Evolutionary conservation across 2,797 vertebrate genomes (phyloP), one percentile per base, ranked within the genome.

Genomic region (Lithobates sylvaticus): DNA sequence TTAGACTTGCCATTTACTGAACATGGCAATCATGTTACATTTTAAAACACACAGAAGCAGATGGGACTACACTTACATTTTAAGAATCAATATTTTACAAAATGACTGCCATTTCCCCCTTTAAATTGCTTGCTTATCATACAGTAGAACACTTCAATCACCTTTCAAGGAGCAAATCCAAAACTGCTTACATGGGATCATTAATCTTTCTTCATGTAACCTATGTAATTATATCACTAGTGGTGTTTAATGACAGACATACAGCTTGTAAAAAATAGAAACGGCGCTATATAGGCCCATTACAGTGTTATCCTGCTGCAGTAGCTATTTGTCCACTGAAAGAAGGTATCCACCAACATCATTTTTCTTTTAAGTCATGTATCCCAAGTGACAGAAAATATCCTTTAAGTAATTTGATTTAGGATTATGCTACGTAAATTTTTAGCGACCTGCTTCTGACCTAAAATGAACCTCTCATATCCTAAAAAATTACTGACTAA

Each of bases 81-180:
- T 85, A 74, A 74, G 69, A 78, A 85, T 85, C 76, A 85, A 85
- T 85, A 85, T 54, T 74, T 78, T 70, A 84, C 68, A 73, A 73
- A 74, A 85, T 84, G 67, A 78, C 68, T 61, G 76, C 74, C 75
- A 84, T 84, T 78, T 71, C 50, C 54, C 68, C 50, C 77, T 70
- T 78, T 77, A 84, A 84, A 78, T 84, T 78, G 76, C 83, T 84
- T 84, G 47, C 67, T 78, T 84, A 50, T 84, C 76, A 73, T 84
- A 84, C 75, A 84, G 64, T 84, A 78, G 83, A 72, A 73, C 83
- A 84, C 83, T 84, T 78, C 75, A 78, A 84, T 84, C 68, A 78
- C 34, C 50, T 72, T 70, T 78, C 76, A 73, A 78, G 68, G 71
- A 65, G 76, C 83, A 61, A 39, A 79, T 73, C n/a, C 47, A 65